Evolutionary conservation across 1,140 invertebrate species (phyloP), one percentile per base, ranked within the genome.

Genomic region (Zaprionus ornatus): DNA sequence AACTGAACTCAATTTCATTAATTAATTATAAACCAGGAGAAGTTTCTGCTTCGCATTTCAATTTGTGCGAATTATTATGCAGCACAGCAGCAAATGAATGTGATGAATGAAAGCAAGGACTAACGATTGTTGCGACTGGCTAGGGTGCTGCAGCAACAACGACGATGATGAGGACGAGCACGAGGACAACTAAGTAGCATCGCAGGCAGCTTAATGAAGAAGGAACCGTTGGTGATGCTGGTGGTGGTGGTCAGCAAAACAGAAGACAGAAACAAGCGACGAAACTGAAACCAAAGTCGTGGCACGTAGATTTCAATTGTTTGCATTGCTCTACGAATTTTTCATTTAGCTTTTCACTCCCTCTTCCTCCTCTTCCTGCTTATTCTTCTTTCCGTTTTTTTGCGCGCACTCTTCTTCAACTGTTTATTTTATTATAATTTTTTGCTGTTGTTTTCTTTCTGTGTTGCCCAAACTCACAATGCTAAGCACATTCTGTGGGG

Each of bases 341-440:
- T 66, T 42, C 25, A 56, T 60, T 68, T 68, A 45, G 70, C 40
- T 52, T 45, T 12, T 35, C 40, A 21, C 50, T 42, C 9, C 54
- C 48, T 59, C 65, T 68, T 25, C 61, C 37, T 68, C 23, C 60
- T 48, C 62, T 19, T 48, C 12, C 23, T 57, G 52, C 67, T 56
- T 54, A 23, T 73, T 15, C 50, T 61, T 35, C n/a, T 15, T 42
- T 42, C 3, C 9, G 0, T 61, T 21, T 56, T 12, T 56, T 15
- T 21, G 21, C 15, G 27, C 42, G 7, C 56, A 19, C 29, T 48
- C 17, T 52, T 70, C 61, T 23, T 42, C 23, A 45, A 57, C 69
- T 83, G 77, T 88, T 80, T 88, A 87, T 87, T 88, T 87, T 88
- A 87, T 80, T 83, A 88, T 87, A 87, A 87, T 88, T 88, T 83